Evolutionary conservation across 2,797 vertebrate genomes (phyloP).

Genomic region (Rhabdophis nuchalis): DNA sequence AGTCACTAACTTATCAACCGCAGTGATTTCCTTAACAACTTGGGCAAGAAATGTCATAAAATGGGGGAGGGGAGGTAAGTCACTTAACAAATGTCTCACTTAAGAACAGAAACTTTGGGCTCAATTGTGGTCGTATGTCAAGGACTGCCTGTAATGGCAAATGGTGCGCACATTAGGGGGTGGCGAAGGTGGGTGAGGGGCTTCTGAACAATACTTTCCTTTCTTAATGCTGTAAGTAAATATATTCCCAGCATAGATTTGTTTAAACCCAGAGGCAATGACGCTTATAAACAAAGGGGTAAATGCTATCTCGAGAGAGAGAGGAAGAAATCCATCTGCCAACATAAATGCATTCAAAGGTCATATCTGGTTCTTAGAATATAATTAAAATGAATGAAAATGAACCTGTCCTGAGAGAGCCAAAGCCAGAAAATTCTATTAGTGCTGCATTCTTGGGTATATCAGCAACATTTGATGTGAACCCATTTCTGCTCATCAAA

Average conservation of each 20-base stretch:
- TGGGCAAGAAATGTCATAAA: too few species aligned
- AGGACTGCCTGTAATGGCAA: not conserved
- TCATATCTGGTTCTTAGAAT: not conserved
- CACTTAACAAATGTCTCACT: too few species aligned
- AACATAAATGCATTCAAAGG: not conserved
- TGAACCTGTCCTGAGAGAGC: conserved; percentile 4
- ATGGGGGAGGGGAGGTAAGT: too few species aligned
- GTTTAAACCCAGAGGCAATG: not conserved
- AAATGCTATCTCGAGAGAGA: accelerated
- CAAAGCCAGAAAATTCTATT: not conserved
- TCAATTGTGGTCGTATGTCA: too few species aligned
- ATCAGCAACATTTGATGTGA: not conserved
- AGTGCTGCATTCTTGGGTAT: not conserved
- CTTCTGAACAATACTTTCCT: not conserved
- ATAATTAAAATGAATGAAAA: not conserved
- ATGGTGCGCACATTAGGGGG: not conserved
- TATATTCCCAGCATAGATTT: not conserved
- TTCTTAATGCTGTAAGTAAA: not conserved
- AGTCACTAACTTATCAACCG: too few species aligned
- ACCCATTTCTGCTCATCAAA: not conserved
- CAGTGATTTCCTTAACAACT: too few species aligned
- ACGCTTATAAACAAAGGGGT: not conserved
- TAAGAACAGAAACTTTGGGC: too few species aligned
- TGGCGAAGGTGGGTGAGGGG: too few species aligned
- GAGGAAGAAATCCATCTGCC: not conserved